phyloP scores from a whole-genome alignment of 2,797 vertebrate genomes.

The Anabacerthia variegaticeps region DNA sequence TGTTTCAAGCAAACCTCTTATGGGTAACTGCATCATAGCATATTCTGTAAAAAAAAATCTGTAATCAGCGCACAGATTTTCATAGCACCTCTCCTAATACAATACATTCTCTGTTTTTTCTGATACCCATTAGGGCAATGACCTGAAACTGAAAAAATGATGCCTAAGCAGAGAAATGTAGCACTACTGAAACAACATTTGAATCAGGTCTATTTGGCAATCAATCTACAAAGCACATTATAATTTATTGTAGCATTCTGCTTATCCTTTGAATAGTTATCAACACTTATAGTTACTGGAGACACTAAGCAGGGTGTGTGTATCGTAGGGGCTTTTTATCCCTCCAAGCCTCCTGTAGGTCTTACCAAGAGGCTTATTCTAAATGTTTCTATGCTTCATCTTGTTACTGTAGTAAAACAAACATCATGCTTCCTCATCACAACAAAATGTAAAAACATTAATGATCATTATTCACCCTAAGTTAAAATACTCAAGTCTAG shows the following conservation, averaged over 20 bases:
- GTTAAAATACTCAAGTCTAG: neutral
- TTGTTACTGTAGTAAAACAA: neutral
- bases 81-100: neutral
- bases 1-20: neutral
- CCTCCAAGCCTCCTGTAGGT: neutral
- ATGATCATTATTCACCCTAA: neutral
- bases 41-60: neutral
- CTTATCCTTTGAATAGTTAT: neutral
- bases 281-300: neutral
- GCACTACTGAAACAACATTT: neutral
- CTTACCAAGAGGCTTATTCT: neutral
- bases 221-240: neutral
- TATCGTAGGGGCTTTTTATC: neutral
- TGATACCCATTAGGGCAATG: neutral
- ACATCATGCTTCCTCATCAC: neutral
- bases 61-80: neutral
- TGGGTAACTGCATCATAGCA: neutral
- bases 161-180: neutral
- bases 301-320: neutral
- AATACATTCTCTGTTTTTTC: neutral
- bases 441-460: neutral
- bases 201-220: neutral
- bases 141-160: neutral
- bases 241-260: neutral
- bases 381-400: neutral